Base-by-base conservation (phyloP, 1,140 invertebrate genomes). In the Potamilus streckersoni region DNA sequence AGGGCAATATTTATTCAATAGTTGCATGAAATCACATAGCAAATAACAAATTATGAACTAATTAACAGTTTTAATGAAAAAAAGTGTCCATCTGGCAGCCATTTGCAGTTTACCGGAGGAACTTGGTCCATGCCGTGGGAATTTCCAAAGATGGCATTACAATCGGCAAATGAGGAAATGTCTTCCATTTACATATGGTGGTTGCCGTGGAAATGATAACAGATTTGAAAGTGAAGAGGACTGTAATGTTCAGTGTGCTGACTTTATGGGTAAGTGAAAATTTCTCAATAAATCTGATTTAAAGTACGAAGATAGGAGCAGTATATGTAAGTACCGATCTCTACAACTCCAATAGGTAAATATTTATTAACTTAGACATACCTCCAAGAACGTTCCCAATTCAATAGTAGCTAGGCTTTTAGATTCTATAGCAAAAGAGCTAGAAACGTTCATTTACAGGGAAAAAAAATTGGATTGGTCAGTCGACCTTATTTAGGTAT, bases 191-290 rank as follows among this genome's bases (percentile, higher is more conserved):
- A 91, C 90, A 27, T 98, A 96, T 90, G 94, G 95, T 23, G 96
- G 97, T 63, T 98, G 97, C 85, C 93, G 94, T 60, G 94, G 95
- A 64, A 97, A 96, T 84, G 94, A 95, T 83, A 98, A 98, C 89
- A 94, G 96, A 82, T 98, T 98, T 92, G 93, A 94, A 57, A 94
- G 93, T 59, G 93, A 95, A 79, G 91, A 93, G 19, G 94, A 95
- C 78, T 98, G 97, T 88, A 93, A 94, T 80, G 91, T 93, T 8
- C 93, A 95, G 5, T 97, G 96, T 88, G 95, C 94, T 77, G 80
- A 84, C 31, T 83, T 83, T 69, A 86, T 87, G 84, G 81, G 85
- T 86, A 78, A 78, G 38, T 49, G 38, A 49, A 49, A 49, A 49
- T 49, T 38, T 8, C 38, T 49, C 38, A 49, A 49, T 49, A 49